Percentiles rank a stretch among this genome's conserved stretches.
Evolutionary conservation across 2,888 invertebrate species (phyloP).

Genomic region (Tinea semifulvella): DNA sequence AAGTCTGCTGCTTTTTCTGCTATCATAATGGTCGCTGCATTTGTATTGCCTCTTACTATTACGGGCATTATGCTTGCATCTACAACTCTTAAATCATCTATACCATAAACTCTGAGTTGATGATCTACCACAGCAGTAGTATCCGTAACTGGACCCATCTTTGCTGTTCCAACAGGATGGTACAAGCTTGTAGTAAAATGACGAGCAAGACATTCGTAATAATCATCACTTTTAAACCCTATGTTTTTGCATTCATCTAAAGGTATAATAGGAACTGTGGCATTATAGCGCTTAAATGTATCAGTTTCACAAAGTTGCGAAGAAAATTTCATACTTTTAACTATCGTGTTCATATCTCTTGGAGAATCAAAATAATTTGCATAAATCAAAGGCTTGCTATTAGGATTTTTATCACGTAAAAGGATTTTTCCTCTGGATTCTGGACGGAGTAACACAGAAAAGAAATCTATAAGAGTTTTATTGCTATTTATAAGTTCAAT

Average conservation of each 20-base stretch:
- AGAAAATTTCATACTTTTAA: conserved; percentile 34
- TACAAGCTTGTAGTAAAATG: conserved; percentile 74
- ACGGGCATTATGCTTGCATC: conserved; percentile 82
- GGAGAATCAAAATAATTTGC: conserved; percentile 64
- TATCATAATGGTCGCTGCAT: conserved; percentile 80
- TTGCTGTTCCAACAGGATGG: conserved; percentile 74
- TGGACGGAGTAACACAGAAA: conserved; percentile 37
- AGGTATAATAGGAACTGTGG: conserved; percentile 25
- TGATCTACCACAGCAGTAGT: conserved; percentile 71
- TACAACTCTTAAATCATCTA: conserved; percentile 69
- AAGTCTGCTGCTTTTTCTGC: conserved; percentile 77
- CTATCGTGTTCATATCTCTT: conserved; percentile 51
- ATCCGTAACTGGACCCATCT: conserved; percentile 73
- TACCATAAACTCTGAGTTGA: conserved; percentile 68
- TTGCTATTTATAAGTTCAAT: conserved; percentile 20
- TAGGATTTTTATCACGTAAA: conserved; percentile 58
- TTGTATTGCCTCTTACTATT: conserved; percentile 77
- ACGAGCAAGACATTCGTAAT: conserved; percentile 72
- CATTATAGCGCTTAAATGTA: conserved; percentile 36
- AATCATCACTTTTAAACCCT: conserved; percentile 51
- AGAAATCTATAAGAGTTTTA: conserved; percentile 25
- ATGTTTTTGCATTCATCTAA: conserved; percentile 25
- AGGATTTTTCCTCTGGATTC: conserved; percentile 59
- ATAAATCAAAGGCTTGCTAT: conserved; percentile 62
- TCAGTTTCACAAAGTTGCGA: conserved; percentile 37